phyloP scores from a whole-genome alignment of 2,888 invertebrate genomes.

The Chrysodeixis includens region DNA sequence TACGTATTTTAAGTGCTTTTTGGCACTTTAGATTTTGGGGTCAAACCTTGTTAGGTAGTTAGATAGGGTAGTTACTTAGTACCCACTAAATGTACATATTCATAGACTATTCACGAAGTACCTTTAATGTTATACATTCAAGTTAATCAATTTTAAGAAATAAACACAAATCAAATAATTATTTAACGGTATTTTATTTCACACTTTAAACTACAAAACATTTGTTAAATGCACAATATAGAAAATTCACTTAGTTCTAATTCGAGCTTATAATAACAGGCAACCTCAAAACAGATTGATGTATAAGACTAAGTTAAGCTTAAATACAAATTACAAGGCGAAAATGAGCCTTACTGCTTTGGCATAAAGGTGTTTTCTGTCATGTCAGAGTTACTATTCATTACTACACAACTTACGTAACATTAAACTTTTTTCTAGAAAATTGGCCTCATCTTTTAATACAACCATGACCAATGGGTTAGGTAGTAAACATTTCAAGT shows the following conservation, averaged over 20 bases:
- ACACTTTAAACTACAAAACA: neutral
- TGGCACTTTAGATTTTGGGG: conserved; percentile 2
- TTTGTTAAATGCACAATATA: neutral
- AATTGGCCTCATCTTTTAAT: too few species aligned
- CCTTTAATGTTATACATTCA: conserved; percentile 5
- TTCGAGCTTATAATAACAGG: too few species aligned
- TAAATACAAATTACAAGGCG: too few species aligned
- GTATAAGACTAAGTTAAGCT: too few species aligned
- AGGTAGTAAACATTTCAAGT: neutral
- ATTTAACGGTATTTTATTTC: neutral
- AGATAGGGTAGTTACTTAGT: neutral
- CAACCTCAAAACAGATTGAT: too few species aligned
- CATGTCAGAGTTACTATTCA: too few species aligned
- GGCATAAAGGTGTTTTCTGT: too few species aligned
- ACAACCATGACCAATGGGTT: neutral
- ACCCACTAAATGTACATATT: neutral
- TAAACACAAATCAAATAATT: neutral
- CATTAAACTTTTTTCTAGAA: too few species aligned
- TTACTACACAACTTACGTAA: too few species aligned
- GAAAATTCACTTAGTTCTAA: neutral
- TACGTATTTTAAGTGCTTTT: neutral
- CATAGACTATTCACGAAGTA: conserved; percentile 7
- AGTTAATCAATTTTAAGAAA: neutral
- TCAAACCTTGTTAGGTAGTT: neutral
- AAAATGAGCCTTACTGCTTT: neutral